phyloP scores from a whole-genome alignment of 2,888 invertebrate genomes.

The Sminthurinus aureus region DNA sequence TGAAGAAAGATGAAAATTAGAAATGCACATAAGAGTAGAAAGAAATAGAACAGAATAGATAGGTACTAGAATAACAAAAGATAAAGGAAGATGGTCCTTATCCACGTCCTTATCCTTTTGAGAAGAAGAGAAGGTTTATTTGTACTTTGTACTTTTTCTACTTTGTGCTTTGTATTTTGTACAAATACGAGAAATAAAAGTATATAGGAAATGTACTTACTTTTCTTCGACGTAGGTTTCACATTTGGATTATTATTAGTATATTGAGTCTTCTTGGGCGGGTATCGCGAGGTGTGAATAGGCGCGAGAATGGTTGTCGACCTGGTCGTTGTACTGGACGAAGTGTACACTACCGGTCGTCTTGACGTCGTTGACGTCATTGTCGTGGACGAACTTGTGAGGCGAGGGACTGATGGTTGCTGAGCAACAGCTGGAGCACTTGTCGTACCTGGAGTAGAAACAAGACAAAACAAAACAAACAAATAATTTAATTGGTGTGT shows the following conservation, averaged over 20 bases:
- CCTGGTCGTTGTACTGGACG: conserved; percentile 62
- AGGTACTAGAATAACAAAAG: not conserved
- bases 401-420: conserved; percentile 66
- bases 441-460: conserved; percentile 62
- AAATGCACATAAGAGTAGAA: too few relatives aligned
- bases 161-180: not conserved
- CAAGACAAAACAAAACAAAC: not conserved
- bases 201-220: conserved; percentile 61
- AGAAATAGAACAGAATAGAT: not conserved
- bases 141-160: not conserved
- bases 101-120: too few relatives aligned
- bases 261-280: conserved; percentile 60
- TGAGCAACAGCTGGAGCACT: conserved; percentile 66
- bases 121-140: not conserved
- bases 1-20: too few relatives aligned
- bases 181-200: not conserved
- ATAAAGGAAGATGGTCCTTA: not conserved
- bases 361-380: conserved; percentile 51
- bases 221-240: conserved; percentile 75
- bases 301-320: conserved; percentile 64
- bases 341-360: conserved; percentile 54
- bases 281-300: conserved; percentile 62
- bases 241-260: conserved; percentile 61
- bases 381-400: conserved; percentile 66
- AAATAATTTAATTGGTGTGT: not conserved